Conservation (phyloP, 2,113 vertebrate genomes). For the Carassius carassius region DNA sequence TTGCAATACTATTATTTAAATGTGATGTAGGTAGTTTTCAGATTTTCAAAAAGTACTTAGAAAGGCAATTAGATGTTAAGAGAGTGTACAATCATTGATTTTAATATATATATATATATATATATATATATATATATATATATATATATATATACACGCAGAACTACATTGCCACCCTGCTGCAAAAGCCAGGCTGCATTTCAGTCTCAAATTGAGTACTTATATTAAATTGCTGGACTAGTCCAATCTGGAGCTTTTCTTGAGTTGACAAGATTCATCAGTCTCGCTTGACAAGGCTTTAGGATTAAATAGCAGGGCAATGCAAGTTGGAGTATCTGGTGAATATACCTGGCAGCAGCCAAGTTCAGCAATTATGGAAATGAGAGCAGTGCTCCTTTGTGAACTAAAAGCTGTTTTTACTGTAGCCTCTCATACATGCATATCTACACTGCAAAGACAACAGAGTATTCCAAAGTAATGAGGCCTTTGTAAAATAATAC, state of each 20-base stretch:
- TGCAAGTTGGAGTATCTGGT: constrained; percentile 57
- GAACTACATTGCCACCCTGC: neutral
- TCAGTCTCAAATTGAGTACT: constrained; percentile 55
- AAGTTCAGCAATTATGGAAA: constrained; percentile 61
- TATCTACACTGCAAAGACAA: neutral
- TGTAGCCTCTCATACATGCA: constrained; percentile 18
- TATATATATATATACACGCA: neutral
- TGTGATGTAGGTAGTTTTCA: neutral
- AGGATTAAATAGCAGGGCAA: constrained; percentile 64
- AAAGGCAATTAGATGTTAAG: constrained; percentile 13
- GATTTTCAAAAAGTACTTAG: neutral
- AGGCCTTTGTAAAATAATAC: neutral
- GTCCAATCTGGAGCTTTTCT: constrained; percentile 56
- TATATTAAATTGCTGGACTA: constrained; percentile 56
- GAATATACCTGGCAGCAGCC: constrained; percentile 61
- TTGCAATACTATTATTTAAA: neutral
- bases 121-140: neutral
- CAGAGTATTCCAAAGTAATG: neutral
- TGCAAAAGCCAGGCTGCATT: constrained; percentile 40
- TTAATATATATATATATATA: neutral
- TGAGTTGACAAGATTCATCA: constrained; percentile 67
- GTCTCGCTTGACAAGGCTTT: constrained; percentile 63
- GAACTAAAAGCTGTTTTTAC: constrained; percentile 38
- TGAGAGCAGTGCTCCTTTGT: constrained; percentile 47
- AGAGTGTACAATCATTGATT: neutral